Percentiles rank a stretch among this genome's conserved stretches.
These are phyloP conservation scores for Myripristis jacobus DNA, from an alignment of 2,797 vertebrate species.

Conservation along the genomic window DNA sequence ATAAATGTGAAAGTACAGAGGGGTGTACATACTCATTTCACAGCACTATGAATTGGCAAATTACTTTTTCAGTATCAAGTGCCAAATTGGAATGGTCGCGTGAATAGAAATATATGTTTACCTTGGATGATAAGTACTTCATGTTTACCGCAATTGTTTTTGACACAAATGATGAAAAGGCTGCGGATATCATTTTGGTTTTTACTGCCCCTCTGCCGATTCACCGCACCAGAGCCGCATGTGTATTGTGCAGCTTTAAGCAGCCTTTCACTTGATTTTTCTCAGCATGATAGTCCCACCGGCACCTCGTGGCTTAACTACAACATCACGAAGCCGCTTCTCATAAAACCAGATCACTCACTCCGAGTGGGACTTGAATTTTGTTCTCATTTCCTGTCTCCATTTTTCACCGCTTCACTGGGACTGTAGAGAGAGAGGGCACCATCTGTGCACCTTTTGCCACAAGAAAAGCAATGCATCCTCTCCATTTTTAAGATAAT, in stretches of 20 bases:
- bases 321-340: conserved; percentile 28
- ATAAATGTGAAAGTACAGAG: background rate
- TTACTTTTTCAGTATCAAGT: background rate
- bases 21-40: background rate
- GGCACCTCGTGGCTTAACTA: conserved; percentile 9
- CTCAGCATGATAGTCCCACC: background rate
- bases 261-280: conserved; percentile 23
- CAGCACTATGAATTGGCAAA: background rate
- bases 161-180: background rate
- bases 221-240: background rate
- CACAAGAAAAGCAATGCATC: background rate
- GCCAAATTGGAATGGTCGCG: background rate
- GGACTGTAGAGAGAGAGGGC: conserved; percentile 40
- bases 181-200: background rate
- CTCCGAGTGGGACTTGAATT: conserved; percentile 51
- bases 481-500: conserved; percentile 51
- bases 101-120: background rate
- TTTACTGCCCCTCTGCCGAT: conserved; percentile 27
- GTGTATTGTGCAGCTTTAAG: background rate
- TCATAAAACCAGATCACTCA: conserved; percentile 57
- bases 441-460: conserved; percentile 70
- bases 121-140: background rate
- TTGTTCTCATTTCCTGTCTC: conserved; percentile 64
- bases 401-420: conserved; percentile 67
- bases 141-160: background rate